Evolutionary conservation across 2,888 invertebrate genomes (phyloP).

Genomic region (Priocnemis perturbator): DNA sequence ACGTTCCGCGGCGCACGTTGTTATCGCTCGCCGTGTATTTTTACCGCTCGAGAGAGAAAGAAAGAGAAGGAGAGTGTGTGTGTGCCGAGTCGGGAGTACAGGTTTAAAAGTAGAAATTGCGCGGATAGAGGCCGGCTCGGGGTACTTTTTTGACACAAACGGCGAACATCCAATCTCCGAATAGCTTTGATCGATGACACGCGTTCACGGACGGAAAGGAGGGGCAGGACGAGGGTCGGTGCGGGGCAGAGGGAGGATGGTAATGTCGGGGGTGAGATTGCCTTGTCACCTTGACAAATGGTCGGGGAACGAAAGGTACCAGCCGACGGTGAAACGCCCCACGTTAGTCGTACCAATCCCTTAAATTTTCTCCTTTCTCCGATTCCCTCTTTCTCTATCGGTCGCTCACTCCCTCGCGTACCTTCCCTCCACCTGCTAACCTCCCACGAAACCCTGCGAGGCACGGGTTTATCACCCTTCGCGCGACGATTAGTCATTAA

Average conservation of each 20-base stretch:
- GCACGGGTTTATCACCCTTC: conserved; percentile 36
- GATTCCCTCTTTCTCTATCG: conserved; percentile 11
- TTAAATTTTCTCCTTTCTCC: conserved; percentile 38
- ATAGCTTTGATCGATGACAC: conserved; percentile 58
- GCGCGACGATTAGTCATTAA: conserved; percentile 66
- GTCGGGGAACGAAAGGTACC: conserved; percentile 62
- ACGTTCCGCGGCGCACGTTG: too few species aligned
- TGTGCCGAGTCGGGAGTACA: too few species aligned
- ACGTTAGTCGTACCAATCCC: conserved; percentile 34
- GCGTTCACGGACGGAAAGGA: conserved; percentile 47
- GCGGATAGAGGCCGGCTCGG: background rate
- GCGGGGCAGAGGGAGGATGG: conserved; percentile 31
- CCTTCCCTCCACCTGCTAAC: conserved; percentile 53
- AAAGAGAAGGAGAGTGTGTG: too few species aligned
- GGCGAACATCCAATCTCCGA: conserved; percentile 38
- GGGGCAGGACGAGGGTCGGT: conserved; percentile 36
- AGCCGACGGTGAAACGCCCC: conserved; percentile 43
- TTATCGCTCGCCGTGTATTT: too few species aligned
- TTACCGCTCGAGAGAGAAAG: too few species aligned
- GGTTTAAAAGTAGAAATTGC: too few species aligned
- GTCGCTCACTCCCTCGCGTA: conserved; percentile 10
- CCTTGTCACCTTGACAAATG: conserved; percentile 73
- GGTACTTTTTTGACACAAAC: conserved; percentile 19
- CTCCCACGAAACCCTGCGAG: conserved; percentile 43
- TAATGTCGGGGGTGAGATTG: conserved; percentile 63